These are phyloP conservation scores for Trachemys scripta DNA, from an alignment of 2,113 vertebrate species.

Conservation along the genomic window DNA sequence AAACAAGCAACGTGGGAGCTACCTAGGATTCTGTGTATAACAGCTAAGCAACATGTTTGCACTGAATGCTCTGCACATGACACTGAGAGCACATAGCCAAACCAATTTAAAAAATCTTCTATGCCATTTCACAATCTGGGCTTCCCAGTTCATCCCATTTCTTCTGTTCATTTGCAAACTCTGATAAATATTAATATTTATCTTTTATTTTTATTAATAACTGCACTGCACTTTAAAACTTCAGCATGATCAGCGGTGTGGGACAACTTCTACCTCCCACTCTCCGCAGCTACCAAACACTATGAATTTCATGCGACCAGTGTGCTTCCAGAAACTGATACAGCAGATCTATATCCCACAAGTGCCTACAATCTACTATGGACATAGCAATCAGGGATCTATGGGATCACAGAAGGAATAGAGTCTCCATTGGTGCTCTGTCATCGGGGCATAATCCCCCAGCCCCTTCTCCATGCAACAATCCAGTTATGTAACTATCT, in stretches of 20 bases:
- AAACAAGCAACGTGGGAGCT: rapidly evolving
- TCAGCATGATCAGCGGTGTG: too few relatives aligned
- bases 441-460: neutral
- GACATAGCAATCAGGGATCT: neutral
- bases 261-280: neutral
- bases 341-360: too few relatives aligned
- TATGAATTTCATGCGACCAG: neutral
- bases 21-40: neutral
- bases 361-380: too few relatives aligned
- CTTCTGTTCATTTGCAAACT: neutral
- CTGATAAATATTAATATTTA: neutral
- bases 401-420: neutral
- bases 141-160: neutral
- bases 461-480: neutral
- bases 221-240: too few relatives aligned
- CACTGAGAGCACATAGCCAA: neutral
- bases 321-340: neutral
- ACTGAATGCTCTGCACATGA: neutral
- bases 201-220: too few relatives aligned
- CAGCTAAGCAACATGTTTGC: neutral
- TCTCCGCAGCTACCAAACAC: neutral
- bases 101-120: neutral
- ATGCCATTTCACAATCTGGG: neutral
- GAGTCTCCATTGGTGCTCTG: neutral
- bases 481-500: neutral